Base-by-base conservation (phyloP, 2,888 invertebrate species). In the Cephus pulcher region DNA sequence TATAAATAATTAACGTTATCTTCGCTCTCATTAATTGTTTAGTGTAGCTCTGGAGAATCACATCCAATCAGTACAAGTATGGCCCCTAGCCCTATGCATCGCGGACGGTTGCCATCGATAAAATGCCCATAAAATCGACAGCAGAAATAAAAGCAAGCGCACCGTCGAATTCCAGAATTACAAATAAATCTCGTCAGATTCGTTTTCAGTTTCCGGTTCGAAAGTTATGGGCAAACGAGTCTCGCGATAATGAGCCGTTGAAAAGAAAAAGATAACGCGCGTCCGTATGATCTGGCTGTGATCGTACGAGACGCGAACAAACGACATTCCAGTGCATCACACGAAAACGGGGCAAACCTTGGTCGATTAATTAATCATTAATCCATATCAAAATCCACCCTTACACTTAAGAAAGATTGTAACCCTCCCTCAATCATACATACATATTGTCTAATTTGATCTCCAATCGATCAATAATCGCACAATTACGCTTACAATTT, bases 401-500 rank as follows among this genome's bases (percentile, higher is more conserved):
- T 56, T 9, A 9, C 23, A 9, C 6, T 56, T 56, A 56, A 56
- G 6, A 56, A 56, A 56, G 23, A 56, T 56, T 15, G 23, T 56
- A 56, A 9, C 23, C 56, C 23, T 56, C 56, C 23, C 56, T 56
- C 23, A 2, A 56, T 56, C 56, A 23, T 23, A 56, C 56, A 56
- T 56, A 56, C 23, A 56, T 56, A 56, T 56, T 56, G 56, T 56
- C 56, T 23, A 23, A 23, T 23, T 56, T 9, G 56, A 56, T 23
- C 56, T 23, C 6, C 9, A 23, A 56, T 56, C 9, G 56, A 56
- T 56, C 56, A 23, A 23, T 23, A 23, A 23, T 23, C 56, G 56
- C 56, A 56, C 56, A 9, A 56, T 70, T 70, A 68, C 71, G 37
- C 30, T 75, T 73, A 33, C 35, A 76, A 73, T 23, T 69, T 23